Conservation (phyloP, 1,140 invertebrate species). For the Teleopsis dalmanni region DNA sequence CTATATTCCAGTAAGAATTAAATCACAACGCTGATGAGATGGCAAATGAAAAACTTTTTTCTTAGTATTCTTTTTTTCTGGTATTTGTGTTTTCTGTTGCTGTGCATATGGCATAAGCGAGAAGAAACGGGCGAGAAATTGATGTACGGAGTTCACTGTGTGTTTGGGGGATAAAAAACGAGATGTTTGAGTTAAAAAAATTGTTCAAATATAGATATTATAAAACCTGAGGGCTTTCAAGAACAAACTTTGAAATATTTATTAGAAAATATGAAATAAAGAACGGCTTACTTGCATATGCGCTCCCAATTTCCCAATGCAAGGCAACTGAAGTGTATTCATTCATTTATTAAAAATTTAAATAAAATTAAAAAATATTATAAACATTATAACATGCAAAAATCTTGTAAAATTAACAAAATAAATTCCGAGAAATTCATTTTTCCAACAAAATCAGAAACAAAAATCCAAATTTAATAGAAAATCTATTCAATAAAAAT, state of each 20-base stretch:
- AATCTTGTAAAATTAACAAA: no score
- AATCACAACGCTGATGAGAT: constrained; percentile 44
- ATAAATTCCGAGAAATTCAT: no score
- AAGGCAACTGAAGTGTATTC: neutral
- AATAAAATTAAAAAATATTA: no score
- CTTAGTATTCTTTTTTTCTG: no score
- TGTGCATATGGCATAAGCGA: neutral
- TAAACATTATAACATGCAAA: no score
- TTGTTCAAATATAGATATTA: constrained; percentile 44
- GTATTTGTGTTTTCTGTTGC: no score
- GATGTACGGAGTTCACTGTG: neutral
- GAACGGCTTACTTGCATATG: constrained; percentile 12
- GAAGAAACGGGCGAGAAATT: neutral
- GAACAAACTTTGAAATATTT: constrained; percentile 44
- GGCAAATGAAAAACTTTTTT: constrained; percentile 44
- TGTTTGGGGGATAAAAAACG: no score
- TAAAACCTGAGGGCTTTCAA: constrained; percentile 42
- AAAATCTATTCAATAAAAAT: no score
- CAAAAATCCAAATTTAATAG: no score
- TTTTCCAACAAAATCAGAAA: no score
- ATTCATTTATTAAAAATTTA: neutral
- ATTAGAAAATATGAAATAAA: constrained; percentile 45
- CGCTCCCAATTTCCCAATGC: neutral
- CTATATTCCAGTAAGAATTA: constrained; percentile 12
- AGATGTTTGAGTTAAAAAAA: constrained; percentile 26